Conservation (phyloP, 2,888 invertebrate genomes). For the Epistrophe eligans region DNA sequence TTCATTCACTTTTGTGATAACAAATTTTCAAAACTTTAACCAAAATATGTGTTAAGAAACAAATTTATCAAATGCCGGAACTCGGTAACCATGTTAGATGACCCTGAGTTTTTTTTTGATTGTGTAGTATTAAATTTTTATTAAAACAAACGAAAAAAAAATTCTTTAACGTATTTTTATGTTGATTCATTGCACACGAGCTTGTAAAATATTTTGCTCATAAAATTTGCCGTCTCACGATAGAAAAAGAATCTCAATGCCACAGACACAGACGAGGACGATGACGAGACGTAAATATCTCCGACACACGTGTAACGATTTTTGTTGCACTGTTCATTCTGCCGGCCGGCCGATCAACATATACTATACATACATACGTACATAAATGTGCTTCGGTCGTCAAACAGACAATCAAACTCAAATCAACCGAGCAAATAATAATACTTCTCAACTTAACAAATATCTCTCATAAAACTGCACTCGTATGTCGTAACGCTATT, state of each 20-base stretch:
- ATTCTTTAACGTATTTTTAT: constrained; percentile 14
- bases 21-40: too few relatives aligned
- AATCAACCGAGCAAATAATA: constrained; percentile 40
- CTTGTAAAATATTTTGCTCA: constrained; percentile 11
- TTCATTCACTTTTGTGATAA: too few relatives aligned
- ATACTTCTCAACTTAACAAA: constrained; percentile 44
- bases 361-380: too few relatives aligned
- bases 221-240: constrained; percentile 34
- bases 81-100: constrained; percentile 12
- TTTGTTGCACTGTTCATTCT: constrained; percentile 8
- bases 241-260: constrained; percentile 39
- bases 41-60: not conserved
- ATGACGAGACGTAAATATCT: constrained; percentile 21
- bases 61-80: not conserved
- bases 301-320: constrained; percentile 36
- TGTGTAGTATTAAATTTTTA: not conserved
- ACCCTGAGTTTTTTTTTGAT: constrained; percentile 16
- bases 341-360: not conserved
- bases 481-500: constrained; percentile 64
- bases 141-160: not conserved
- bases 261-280: not conserved
- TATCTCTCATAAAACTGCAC: constrained; percentile 68
- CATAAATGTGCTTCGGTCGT: constrained; percentile 61
- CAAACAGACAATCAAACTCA: constrained; percentile 61
- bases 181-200: constrained; percentile 44